Evolutionary conservation across 2,797 vertebrate species (phyloP), one percentile per base, ranked within the genome.

Genomic region (Petrocephalus schoutedeni): DNA sequence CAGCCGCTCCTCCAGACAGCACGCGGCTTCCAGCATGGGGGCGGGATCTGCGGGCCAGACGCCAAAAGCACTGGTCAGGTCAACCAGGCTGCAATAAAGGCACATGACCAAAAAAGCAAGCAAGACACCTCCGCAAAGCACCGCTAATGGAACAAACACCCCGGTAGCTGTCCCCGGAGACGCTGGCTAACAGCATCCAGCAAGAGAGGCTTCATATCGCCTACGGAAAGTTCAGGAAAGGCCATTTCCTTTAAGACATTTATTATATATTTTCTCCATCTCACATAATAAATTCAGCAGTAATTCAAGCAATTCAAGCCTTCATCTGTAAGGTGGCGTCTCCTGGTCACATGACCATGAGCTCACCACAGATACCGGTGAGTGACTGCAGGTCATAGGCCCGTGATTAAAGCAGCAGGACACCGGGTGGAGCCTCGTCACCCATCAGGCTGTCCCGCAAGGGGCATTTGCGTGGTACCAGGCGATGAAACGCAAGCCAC

Each of bases 1-100:
- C 8, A 83, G 80, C 80, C 80, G 49, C 80, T 83, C 80, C 80
- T 83, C 80, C 51, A 83, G 80, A 83, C 80, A 51, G 80, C 51
- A 14, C 45, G 80, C 51, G 45, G 80, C 80, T 83, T 83, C 80
- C 80, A 83, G 51, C 80, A 83, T 83, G 80, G 51, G 80, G 80
- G 45, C 45, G 51, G 80, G 54, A 56, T 86, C 84, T 58, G 28
- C 12, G 16, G 32, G 2, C 41, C 53, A 36, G n/a, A 85, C 16
- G 19, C 83, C 36, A 83, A 21, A 51, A 54, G 71, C 41, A 51
- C 80, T 49, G 41, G n/a, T 8, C n/a, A 45, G 77, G 19, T 82
- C 77, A 82, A 21, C n/a, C 51, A 28, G 51, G 80, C 80, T 21
- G 80, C 80, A 83, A n/a, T 9, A 9, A 83, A 5, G 80, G 12